Percentiles rank a stretch among this genome's conserved stretches.
Evolutionary conservation across 2,888 invertebrate genomes (phyloP).

Genomic region (Monopis laevigella): DNA sequence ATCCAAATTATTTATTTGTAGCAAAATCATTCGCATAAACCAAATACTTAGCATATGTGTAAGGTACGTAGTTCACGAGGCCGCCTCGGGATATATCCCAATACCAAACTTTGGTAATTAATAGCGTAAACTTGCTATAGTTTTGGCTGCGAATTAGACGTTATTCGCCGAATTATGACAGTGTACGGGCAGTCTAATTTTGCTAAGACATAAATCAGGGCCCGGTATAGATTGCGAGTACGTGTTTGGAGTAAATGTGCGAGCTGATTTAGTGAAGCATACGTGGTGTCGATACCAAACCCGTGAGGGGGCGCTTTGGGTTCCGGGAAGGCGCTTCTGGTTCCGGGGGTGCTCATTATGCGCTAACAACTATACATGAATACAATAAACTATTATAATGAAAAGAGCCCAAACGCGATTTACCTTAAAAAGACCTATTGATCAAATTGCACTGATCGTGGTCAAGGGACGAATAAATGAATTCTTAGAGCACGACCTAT

Average conservation of each 20-base stretch:
- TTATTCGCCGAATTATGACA: slow-evolving; percentile 13
- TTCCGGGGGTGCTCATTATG: no score
- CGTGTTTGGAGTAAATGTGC: slow-evolving; percentile 13
- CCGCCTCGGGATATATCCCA: slow-evolving; percentile 13
- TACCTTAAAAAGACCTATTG: no score
- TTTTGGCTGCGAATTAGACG: slow-evolving; percentile 38
- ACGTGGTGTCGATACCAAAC: slow-evolving; percentile 9
- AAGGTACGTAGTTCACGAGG: slow-evolving; percentile 14
- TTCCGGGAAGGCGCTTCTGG: no score
- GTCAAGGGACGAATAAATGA: no score
- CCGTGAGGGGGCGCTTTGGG: no score
- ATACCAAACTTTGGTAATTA: slow-evolving; percentile 43
- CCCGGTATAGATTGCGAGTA: slow-evolving; percentile 17
- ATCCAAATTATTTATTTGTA: no score
- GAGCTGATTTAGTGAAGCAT: slow-evolving; percentile 10
- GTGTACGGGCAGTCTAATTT: slow-evolving; percentile 17
- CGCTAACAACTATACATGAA: no score
- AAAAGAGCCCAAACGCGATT: no score
- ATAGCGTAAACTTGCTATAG: slow-evolving; percentile 31
- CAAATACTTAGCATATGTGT: slow-evolving; percentile 8
- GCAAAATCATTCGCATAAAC: neutral
- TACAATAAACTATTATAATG: no score
- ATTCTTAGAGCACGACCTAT: no score
- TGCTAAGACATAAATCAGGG: slow-evolving; percentile 16
- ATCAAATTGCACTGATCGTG: no score